Percentiles rank a stretch among this genome's conserved stretches.
Evolutionary conservation across 2,113 vertebrate species (phyloP).

Genomic region (Toxostoma redivivum): DNA sequence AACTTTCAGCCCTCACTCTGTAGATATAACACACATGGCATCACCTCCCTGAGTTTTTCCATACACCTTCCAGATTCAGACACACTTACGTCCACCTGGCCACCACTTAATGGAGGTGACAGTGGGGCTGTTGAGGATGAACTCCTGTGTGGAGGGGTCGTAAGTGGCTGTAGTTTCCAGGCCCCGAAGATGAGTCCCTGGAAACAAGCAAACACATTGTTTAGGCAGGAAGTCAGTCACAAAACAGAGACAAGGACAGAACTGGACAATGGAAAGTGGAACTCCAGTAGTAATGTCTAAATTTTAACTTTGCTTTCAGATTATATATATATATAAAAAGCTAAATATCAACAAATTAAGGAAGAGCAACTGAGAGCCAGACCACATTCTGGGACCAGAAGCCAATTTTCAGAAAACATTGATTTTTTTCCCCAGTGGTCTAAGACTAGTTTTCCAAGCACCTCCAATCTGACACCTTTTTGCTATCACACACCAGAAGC

Average conservation of each 20-base stretch:
- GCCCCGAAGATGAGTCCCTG: slow-evolving; percentile 92
- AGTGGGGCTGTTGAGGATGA: slow-evolving; percentile 94
- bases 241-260: neutral
- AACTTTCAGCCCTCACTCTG: neutral
- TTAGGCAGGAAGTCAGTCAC: neutral
- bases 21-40: neutral
- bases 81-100: slow-evolving; percentile 93
- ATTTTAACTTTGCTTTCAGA: neutral
- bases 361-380: neutral
- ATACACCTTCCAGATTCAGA: neutral
- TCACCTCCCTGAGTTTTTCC: neutral
- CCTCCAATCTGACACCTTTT: slow-evolving; percentile 11
- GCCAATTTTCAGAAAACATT: neutral
- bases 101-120: slow-evolving; percentile 99
- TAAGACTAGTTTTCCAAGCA: slow-evolving; percentile 33
- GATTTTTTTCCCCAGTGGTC: neutral
- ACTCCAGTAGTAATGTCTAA: slow-evolving; percentile 27
- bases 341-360: neutral
- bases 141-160: slow-evolving; percentile 91
- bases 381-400: neutral
- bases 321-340: neutral
- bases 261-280: neutral
- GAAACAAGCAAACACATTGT: neutral
- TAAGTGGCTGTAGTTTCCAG: slow-evolving; percentile 96
- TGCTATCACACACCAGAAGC: neutral